Conservation (phyloP, 2,797 vertebrate genomes). For the Hippopotamyrus pictus region DNA sequence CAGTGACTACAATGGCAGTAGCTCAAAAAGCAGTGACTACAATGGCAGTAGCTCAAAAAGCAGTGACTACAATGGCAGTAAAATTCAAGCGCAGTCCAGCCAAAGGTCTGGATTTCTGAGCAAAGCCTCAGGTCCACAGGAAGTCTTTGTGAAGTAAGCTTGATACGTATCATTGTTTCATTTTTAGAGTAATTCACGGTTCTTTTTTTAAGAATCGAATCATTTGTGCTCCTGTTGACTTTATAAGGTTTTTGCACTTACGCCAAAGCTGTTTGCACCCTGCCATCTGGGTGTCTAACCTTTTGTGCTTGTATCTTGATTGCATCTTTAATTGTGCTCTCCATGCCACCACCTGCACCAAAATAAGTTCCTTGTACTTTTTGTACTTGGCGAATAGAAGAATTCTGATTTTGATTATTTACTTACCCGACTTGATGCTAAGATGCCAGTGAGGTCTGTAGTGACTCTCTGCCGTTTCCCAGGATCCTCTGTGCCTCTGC, state of each 20-base stretch:
- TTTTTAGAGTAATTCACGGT: not conserved
- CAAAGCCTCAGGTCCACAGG: not conserved
- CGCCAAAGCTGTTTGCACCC: not conserved
- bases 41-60: not conserved
- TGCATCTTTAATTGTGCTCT: not conserved
- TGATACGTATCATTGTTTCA: not conserved
- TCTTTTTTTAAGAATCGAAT: not conserved
- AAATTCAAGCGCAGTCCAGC: not conserved
- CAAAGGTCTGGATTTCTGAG: not conserved
- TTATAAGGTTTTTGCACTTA: not conserved
- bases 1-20: not conserved
- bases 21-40: not conserved
- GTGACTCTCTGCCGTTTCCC: not conserved
- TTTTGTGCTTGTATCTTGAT: not conserved
- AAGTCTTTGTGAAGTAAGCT: not conserved
- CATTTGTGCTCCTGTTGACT: not conserved
- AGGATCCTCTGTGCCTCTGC: slow-evolving; percentile 73
- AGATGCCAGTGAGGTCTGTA: not conserved
- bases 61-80: not conserved
- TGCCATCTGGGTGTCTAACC: not conserved
- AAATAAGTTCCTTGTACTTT: not conserved
- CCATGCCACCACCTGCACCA: not conserved
- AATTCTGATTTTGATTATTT: not conserved
- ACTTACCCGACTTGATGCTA: not conserved
- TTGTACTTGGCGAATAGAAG: not conserved